These are phyloP conservation scores for Isichthys henryi DNA, from an alignment of 2,113 vertebrate species.

Conservation along the genomic window DNA sequence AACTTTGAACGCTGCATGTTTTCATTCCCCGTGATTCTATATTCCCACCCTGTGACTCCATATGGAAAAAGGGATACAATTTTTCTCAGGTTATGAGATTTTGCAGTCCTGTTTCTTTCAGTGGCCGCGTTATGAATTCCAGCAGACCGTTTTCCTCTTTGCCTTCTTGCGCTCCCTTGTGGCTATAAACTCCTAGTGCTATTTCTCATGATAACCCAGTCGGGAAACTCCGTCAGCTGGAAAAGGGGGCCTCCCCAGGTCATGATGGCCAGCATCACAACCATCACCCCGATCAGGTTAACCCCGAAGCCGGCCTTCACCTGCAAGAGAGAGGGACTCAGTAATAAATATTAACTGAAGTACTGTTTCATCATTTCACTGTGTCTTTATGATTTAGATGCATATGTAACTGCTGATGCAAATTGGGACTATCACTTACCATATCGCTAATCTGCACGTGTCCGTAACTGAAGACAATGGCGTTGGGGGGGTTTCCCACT, in stretches of 20 bases:
- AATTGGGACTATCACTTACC: conserved; percentile 57
- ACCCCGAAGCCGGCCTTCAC: conserved; percentile 95
- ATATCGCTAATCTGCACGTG: conserved; percentile 95
- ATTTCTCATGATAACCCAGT: conserved; percentile 75
- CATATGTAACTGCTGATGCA: neutral
- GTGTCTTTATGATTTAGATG: neutral
- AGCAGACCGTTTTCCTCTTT: neutral
- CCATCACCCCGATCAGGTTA: conserved; percentile 86
- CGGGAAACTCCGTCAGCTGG: conserved; percentile 76
- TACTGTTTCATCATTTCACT: neutral
- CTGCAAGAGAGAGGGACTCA: conserved; percentile 46
- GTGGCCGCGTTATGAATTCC: neutral
- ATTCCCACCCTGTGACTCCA: neutral
- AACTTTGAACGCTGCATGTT: neutral
- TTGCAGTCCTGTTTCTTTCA: neutral
- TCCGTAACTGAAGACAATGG: conserved; percentile 96
- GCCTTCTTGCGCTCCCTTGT: neutral
- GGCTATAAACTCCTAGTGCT: conserved; percentile 62
- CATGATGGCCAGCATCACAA: conserved; percentile 89
- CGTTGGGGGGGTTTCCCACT: conserved; percentile 95
- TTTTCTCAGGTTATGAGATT: neutral
- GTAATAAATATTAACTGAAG: neutral
- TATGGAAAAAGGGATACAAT: neutral
- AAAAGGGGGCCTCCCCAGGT: conserved; percentile 92
- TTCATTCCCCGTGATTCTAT: neutral